These are phyloP conservation scores for Pachydiplax longipennis DNA, from an alignment of 2,888 invertebrate species.

Conservation along the genomic window DNA sequence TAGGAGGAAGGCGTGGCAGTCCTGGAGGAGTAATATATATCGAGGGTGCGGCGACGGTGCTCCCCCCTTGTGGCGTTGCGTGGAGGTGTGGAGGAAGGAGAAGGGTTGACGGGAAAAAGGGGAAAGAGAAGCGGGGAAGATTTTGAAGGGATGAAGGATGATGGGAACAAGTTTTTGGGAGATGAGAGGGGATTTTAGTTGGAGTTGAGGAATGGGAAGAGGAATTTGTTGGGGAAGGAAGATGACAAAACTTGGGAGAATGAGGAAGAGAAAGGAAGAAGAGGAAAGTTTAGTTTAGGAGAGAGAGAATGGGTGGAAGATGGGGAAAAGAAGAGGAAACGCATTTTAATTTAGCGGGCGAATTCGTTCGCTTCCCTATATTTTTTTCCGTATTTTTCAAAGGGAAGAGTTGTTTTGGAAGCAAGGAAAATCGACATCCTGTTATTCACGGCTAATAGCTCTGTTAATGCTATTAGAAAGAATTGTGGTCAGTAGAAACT, in stretches of 20 bases:
- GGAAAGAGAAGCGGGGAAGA: not conserved
- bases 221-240: conserved; percentile 21
- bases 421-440: too few species aligned
- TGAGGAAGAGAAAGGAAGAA: not conserved
- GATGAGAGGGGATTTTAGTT: not conserved
- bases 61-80: conserved; percentile 28
- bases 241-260: not conserved
- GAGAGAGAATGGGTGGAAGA: not conserved
- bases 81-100: not conserved
- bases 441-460: too few species aligned
- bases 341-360: not conserved
- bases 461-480: too few species aligned
- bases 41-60: conserved; percentile 33
- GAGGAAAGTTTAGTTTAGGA: conserved; percentile 8
- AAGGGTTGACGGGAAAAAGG: not conserved
- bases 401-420: too few species aligned
- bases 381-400: not conserved
- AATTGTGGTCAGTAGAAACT: too few species aligned
- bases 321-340: not conserved
- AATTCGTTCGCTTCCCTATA: not conserved
- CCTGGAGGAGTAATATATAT: conserved; percentile 28
- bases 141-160: conserved; percentile 42
- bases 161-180: conserved; percentile 18
- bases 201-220: conserved; percentile 13
- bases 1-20: not conserved